Evolutionary conservation across 1,140 invertebrate species (phyloP), one percentile per base, ranked within the genome.

Genomic region (Cardiocondyla obscurior): DNA sequence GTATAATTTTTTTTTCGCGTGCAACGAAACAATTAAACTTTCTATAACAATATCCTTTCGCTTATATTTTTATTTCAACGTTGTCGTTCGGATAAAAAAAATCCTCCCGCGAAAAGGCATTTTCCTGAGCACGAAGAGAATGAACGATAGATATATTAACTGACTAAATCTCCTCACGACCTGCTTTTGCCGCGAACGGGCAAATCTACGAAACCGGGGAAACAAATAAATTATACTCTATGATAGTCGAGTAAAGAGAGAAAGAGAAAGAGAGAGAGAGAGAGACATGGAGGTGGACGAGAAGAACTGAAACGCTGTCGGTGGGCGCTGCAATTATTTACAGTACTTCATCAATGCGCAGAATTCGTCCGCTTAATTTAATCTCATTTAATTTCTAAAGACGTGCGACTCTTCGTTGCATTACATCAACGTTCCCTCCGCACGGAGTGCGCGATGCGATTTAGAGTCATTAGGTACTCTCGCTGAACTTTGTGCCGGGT

Each of bases 371-470:
- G 57, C 57, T 46, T 76, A 76, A 76, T 76, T 62, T 76, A 76
- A 76, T 76, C 72, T 64, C 64, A 76, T 76, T 76, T 76, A 62
- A 76, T 76, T 76, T 76, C 58, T 33, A 25, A 19, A 64, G 42
- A 74, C 39, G 72, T n/a, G 14, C 39, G 72, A 76, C 19, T 64
- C 72, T 36, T 60, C 57, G 28, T 22, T 64, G 55, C 46, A 1
- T 62, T 49, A n/a, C 46, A 49, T 62, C 70, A 60, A 55, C 25
- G 12, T 60, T 46, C 55, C 22, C 57, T 46, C 39, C 49, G 39
- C 36, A 16, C 42, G 14, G 25, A 12, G 16, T 33, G 42, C 33
- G 5, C 42, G 30, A 30, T 39, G 36, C 46, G 44, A 77, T 77
- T 77, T 77, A 67, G 36, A 22, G 16, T 33, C 8, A 25, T 53